phyloP scores from a whole-genome alignment of 2,113 vertebrate species.

The Paramisgurnus dabryanus region DNA sequence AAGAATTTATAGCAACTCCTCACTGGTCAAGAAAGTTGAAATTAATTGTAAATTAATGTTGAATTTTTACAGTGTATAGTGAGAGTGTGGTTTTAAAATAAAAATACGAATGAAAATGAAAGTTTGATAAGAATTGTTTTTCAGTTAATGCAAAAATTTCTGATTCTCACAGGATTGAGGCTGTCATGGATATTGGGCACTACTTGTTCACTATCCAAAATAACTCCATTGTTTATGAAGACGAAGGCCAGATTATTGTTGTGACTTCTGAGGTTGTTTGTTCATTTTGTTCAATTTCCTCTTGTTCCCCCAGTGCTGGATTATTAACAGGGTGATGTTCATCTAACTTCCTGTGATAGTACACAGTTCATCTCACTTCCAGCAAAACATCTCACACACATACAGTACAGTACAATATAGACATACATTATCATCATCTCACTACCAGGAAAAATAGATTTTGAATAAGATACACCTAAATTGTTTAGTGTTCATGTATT shows the following conservation, averaged over 20 bases:
- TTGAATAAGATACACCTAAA: too few species aligned
- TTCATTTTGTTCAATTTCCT: slow-evolving; percentile 62
- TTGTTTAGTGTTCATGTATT: too few species aligned
- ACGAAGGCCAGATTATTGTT: not conserved
- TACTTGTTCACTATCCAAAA: not conserved
- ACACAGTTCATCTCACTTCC: slow-evolving; percentile 61
- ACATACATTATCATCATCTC: not conserved
- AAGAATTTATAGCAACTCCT: too few species aligned
- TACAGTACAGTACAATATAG: slow-evolving; percentile 18
- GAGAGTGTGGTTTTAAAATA: too few species aligned
- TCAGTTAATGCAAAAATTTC: too few species aligned
- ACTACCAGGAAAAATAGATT: slow-evolving; percentile 6
- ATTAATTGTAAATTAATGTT: too few species aligned
- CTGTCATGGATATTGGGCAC: too few species aligned
- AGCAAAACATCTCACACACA: slow-evolving; percentile 63
- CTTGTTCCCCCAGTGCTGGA: slow-evolving; percentile 48
- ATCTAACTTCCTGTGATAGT: slow-evolving; percentile 60
- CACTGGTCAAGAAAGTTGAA: too few species aligned
- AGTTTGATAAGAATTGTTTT: too few species aligned
- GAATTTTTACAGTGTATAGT: too few species aligned
- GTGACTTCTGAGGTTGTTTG: slow-evolving; percentile 22
- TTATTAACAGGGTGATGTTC: slow-evolving; percentile 57
- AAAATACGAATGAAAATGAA: too few species aligned
- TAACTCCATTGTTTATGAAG: not conserved
- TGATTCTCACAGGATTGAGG: too few species aligned